A percentile compares a stretch with the other conserved stretches of the same genome.
Evolutionary conservation across 2,113 vertebrate genomes (phyloP).

Genomic region (Oreochromis niloticus): DNA sequence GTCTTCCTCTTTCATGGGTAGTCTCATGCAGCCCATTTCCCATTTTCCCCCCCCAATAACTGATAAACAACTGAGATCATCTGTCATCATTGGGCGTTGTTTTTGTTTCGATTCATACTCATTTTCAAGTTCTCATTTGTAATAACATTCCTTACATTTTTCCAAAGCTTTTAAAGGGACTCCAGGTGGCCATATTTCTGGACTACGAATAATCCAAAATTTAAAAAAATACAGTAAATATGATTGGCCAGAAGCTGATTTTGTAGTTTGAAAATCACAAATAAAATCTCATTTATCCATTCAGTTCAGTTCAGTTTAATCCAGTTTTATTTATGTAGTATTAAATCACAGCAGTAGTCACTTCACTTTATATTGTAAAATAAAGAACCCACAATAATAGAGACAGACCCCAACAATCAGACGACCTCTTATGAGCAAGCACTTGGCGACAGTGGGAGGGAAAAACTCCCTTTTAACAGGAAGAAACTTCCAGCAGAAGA

Average conservation of each 20-base stretch:
- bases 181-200: not conserved
- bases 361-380: not conserved
- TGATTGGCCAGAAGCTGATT: not conserved
- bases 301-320: not conserved
- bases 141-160: not conserved
- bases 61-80: not conserved
- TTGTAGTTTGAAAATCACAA: not conserved
- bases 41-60: too few species aligned
- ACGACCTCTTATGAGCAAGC: not conserved
- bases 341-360: not conserved
- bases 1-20: not conserved
- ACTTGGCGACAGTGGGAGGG: not conserved
- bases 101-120: not conserved
- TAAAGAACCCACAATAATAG: not conserved
- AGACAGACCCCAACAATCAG: not conserved
- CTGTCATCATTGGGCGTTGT: rapidly evolving
- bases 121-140: not conserved
- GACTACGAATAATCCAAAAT: not conserved
- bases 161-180: not conserved
- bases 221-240: not conserved
- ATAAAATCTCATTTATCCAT: not conserved
- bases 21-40: not conserved
- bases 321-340: not conserved
- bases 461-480: not conserved
- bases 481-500: rapidly evolving